A percentile compares a stretch with the other conserved stretches of the same genome.
phyloP scores from a whole-genome alignment of 2,113 vertebrate species.

The Mobula hypostoma region DNA sequence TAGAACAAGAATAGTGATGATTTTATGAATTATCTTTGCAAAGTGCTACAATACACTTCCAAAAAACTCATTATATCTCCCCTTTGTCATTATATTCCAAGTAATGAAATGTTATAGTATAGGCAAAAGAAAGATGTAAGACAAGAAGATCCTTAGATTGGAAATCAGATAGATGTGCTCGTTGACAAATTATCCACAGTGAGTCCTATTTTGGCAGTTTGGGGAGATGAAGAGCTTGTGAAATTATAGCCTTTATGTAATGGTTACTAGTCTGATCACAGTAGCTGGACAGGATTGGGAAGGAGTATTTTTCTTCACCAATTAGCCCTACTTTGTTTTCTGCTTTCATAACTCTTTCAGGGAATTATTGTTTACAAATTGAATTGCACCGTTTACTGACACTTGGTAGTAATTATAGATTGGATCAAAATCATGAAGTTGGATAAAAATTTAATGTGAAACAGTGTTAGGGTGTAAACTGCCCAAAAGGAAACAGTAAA shows the following conservation, averaged over 20 bases:
- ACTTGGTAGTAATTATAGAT: too few relatives aligned
- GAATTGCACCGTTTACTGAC: too few relatives aligned
- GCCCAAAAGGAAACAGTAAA: too few relatives aligned
- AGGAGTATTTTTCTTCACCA: background rate
- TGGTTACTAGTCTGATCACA: background rate
- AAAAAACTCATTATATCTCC: constrained; percentile 1
- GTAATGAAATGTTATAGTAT: background rate
- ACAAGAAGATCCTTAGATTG: too few relatives aligned
- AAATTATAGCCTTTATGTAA: background rate
- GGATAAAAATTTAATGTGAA: too few relatives aligned
- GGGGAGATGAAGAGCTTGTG: background rate
- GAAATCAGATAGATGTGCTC: background rate
- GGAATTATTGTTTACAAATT: too few relatives aligned
- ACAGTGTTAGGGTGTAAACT: too few relatives aligned
- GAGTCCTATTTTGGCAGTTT: background rate
- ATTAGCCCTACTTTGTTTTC: background rate
- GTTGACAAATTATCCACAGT: background rate
- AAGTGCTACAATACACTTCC: background rate
- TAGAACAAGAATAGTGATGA: background rate
- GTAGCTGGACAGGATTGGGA: background rate
- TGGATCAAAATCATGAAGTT: too few relatives aligned
- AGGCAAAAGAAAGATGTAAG: background rate
- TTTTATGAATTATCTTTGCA: background rate
- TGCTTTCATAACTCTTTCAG: background rate
- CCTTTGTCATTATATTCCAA: background rate